Conservation (phyloP, 2,113 vertebrate genomes). For the Dromaius novaehollandiae region DNA sequence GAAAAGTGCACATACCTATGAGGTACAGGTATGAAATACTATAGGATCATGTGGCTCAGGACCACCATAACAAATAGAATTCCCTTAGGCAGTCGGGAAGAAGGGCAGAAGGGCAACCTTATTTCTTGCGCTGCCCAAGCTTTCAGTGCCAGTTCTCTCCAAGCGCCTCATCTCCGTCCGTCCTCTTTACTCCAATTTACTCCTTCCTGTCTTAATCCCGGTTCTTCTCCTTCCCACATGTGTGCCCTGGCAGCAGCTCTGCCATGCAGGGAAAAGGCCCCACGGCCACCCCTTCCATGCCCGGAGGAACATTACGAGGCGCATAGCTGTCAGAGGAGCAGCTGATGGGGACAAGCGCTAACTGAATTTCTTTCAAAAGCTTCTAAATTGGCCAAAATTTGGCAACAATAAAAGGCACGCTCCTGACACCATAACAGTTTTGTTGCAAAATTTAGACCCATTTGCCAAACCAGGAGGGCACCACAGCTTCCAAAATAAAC, state of each 20-base stretch:
- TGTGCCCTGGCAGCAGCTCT: background rate
- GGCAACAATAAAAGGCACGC: background rate
- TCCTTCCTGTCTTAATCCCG: background rate
- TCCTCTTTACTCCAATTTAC: background rate
- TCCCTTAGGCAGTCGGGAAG: background rate
- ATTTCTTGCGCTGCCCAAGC: background rate
- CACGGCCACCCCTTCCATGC: accelerated
- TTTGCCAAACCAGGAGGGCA: background rate
- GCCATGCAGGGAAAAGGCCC: background rate
- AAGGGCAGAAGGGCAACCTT: background rate
- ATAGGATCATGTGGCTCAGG: background rate
- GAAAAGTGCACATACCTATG: background rate
- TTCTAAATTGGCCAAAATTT: background rate
- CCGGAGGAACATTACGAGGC: accelerated
- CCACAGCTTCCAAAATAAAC: background rate
- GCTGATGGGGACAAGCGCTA: background rate
- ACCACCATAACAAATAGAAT: background rate
- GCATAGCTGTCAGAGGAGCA: background rate
- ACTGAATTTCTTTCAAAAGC: background rate
- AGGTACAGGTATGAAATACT: too few species aligned
- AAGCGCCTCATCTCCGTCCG: background rate
- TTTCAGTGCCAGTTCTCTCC: background rate
- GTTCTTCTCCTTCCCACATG: background rate
- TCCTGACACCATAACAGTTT: background rate
- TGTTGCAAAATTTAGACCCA: background rate